phyloP scores from a whole-genome alignment of 1,140 invertebrate genomes.

The Hydropsyche tenuis region DNA sequence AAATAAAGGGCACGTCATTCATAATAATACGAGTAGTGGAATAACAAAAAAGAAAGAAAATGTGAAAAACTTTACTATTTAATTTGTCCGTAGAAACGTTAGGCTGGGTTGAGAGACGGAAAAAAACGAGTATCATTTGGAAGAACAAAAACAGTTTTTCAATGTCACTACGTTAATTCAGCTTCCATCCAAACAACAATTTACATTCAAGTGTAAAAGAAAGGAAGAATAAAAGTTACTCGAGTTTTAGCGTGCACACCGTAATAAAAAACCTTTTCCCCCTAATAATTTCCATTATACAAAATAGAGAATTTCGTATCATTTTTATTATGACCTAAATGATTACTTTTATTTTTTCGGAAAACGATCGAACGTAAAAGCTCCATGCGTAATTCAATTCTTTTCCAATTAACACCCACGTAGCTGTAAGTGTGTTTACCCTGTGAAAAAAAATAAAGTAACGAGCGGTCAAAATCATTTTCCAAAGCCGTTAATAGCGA shows the following conservation, averaged over 20 bases:
- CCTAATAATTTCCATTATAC: slow-evolving; percentile 1
- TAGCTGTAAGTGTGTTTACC: no score
- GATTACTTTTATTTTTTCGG: no score
- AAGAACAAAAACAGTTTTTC: slow-evolving; percentile 18
- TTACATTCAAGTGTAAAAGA: slow-evolving; percentile 5
- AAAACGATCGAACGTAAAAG: no score
- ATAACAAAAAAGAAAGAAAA: not conserved
- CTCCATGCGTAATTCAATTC: no score
- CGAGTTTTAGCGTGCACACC: not conserved
- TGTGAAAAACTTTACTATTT: slow-evolving; percentile 23
- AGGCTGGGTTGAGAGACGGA: not conserved
- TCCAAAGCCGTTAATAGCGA: no score
- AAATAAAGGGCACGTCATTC: slow-evolving; percentile 13
- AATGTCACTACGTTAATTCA: slow-evolving; percentile 17
- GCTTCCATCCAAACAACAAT: slow-evolving; percentile 4
- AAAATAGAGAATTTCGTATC: no score
- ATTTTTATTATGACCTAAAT: no score
- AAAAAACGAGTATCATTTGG: slow-evolving; percentile 22
- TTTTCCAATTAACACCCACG: no score
- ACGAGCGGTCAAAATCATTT: no score
- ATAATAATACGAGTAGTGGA: not conserved
- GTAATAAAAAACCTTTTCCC: slow-evolving; percentile 1
- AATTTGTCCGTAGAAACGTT: slow-evolving; percentile 6
- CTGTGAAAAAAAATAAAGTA: no score
- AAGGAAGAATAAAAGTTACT: no score